phyloP scores from a whole-genome alignment of 2,888 invertebrate species.

The Drosophila diplacantha region DNA sequence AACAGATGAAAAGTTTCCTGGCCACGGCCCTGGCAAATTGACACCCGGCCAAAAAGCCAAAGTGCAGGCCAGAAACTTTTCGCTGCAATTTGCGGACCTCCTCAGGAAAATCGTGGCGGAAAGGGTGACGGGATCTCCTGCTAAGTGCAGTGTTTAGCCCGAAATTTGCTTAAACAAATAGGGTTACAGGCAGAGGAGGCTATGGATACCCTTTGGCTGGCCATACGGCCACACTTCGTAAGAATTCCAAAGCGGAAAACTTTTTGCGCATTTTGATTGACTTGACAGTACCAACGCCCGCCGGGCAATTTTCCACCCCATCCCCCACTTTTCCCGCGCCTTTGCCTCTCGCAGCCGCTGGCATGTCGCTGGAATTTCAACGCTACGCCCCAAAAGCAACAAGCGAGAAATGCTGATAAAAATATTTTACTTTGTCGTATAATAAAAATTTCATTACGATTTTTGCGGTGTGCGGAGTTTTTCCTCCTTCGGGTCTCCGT shows the following conservation, averaged over 20 bases:
- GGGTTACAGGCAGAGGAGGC: slow-evolving; percentile 18
- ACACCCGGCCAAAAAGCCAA: slow-evolving; percentile 55
- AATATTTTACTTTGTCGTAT: slow-evolving; percentile 71
- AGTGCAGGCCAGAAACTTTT: slow-evolving; percentile 62
- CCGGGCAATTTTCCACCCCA: not conserved
- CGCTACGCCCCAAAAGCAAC: slow-evolving; percentile 60
- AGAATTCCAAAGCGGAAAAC: slow-evolving; percentile 46
- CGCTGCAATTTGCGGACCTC: slow-evolving; percentile 58
- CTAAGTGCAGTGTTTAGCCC: slow-evolving; percentile 55
- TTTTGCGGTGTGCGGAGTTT: slow-evolving; percentile 62
- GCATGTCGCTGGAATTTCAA: slow-evolving; percentile 49
- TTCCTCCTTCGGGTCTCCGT: slow-evolving; percentile 10
- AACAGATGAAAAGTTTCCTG: slow-evolving; percentile 54
- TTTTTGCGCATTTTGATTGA: slow-evolving; percentile 66
- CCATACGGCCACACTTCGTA: slow-evolving; percentile 36
- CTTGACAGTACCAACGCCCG: slow-evolving; percentile 51
- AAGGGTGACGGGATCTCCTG: slow-evolving; percentile 9
- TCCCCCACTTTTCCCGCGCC: not conserved
- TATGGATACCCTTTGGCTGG: slow-evolving; percentile 33
- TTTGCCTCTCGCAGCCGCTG: slow-evolving; percentile 28
- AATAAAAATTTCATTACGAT: slow-evolving; percentile 73
- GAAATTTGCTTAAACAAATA: slow-evolving; percentile 69
- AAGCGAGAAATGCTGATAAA: slow-evolving; percentile 71
- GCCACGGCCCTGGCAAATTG: slow-evolving; percentile 59
- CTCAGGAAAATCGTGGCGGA: slow-evolving; percentile 8